These are phyloP conservation scores for Enhydra lutris DNA, from an alignment of 2,113 vertebrate genomes.

Conservation along the genomic window DNA sequence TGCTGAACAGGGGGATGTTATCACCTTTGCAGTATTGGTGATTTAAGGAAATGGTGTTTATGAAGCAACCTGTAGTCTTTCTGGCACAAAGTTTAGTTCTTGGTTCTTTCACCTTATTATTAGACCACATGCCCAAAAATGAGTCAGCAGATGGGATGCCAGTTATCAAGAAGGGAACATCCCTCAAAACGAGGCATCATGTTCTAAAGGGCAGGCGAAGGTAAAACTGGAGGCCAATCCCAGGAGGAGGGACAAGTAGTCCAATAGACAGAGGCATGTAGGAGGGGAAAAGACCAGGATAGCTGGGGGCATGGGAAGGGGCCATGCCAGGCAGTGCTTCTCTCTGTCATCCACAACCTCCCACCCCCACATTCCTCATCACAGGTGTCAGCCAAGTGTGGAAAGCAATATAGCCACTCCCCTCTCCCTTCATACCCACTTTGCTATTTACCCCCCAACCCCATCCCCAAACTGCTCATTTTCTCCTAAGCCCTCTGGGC, in stretches of 20 bases:
- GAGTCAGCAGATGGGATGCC: no score
- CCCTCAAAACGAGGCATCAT: no score
- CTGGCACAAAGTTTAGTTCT: background rate
- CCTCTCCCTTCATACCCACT: background rate
- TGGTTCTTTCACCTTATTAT: background rate
- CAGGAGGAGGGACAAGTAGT: background rate
- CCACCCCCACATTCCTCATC: background rate
- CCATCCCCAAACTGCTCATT: background rate
- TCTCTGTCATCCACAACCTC: fast-evolving
- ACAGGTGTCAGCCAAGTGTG: fast-evolving
- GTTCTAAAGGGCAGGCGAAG: background rate
- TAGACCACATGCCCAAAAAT: background rate
- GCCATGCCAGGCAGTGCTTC: no score
- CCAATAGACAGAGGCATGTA: background rate
- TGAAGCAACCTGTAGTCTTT: background rate
- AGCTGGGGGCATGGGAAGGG: fast-evolving
- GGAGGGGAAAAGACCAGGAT: background rate
- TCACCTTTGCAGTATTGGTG: background rate
- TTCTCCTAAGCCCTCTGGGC: background rate
- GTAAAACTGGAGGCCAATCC: background rate
- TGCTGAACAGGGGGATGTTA: fast-evolving
- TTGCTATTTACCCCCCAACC: no score
- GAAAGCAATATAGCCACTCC: no score
- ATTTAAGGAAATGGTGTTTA: no score
- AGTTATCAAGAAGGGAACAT: background rate